phyloP scores from a whole-genome alignment of 2,888 invertebrate genomes.

The Nemotelus pantherinus region DNA sequence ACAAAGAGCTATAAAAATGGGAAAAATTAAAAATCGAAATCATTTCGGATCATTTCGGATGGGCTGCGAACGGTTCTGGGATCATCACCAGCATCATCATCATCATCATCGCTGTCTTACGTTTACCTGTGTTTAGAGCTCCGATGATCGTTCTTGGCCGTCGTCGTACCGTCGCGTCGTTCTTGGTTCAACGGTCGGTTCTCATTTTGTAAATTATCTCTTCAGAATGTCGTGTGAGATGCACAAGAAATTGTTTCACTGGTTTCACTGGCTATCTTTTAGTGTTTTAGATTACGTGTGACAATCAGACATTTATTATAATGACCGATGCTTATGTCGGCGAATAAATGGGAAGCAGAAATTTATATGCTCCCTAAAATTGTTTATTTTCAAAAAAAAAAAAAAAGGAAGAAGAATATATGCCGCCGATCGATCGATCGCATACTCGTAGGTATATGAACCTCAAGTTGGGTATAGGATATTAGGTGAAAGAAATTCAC shows the following conservation, averaged over 20 bases:
- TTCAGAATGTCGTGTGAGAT: slow-evolving; percentile 26
- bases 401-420: not conserved
- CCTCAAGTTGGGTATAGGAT: not conserved
- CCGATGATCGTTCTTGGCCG: not conserved
- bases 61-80: not conserved
- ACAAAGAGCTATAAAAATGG: not conserved
- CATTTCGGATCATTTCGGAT: not conserved
- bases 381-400: slow-evolving; percentile 20
- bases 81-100: not conserved
- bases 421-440: not conserved
- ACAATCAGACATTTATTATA: slow-evolving; percentile 49
- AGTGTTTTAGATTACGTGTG: slow-evolving; percentile 45
- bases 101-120: not conserved
- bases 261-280: slow-evolving; percentile 36
- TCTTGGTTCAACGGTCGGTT: slow-evolving; percentile 10
- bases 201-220: slow-evolving; percentile 43
- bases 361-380: slow-evolving; percentile 46
- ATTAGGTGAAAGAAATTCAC: too few species aligned
- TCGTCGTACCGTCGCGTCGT: not conserved
- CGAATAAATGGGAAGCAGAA: slow-evolving; percentile 49
- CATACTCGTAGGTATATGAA: not conserved
- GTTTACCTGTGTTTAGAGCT: slow-evolving; percentile 24
- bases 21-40: slow-evolving; percentile 28
- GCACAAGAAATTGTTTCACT: slow-evolving; percentile 39
- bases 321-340: slow-evolving; percentile 50